Percentiles rank a stretch among this genome's conserved stretches.
Conservation (phyloP, 2,113 vertebrate species). For the Campylorhamphus procurvoides region DNA sequence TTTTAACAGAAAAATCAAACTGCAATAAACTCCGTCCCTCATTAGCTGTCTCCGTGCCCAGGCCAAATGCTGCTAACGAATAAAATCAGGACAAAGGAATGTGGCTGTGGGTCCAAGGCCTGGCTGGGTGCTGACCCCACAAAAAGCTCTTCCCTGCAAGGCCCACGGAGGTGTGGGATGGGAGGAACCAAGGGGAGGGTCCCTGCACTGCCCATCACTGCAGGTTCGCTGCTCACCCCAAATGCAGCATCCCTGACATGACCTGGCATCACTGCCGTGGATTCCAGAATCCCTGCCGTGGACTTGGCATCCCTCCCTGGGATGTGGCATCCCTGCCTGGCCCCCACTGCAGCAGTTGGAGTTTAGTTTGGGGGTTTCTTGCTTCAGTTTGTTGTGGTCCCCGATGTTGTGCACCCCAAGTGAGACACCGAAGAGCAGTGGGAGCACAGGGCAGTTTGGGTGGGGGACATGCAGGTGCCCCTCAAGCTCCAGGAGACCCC, state of each 20-base stretch:
- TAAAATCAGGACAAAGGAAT: conserved; percentile 57
- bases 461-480: fast-evolving
- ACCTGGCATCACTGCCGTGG: neutral
- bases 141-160: neutral
- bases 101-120: conserved; percentile 2
- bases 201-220: neutral
- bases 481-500: neutral
- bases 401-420: fast-evolving
- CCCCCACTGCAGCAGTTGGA: neutral
- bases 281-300: fast-evolving
- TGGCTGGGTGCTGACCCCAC: neutral
- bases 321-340: neutral
- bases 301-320: neutral
- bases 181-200: neutral
- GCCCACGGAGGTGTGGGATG: neutral
- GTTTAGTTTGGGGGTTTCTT: neutral
- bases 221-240: neutral
- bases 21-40: conserved; percentile 61
- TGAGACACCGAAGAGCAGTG: fast-evolving
- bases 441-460: neutral
- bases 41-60: conserved; percentile 43
- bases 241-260: neutral
- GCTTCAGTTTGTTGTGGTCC: neutral
- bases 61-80: conserved; percentile 42
- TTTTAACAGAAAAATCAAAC: conserved; percentile 73